phyloP scores from a whole-genome alignment of 2,888 invertebrate genomes.

The Chrysolina americana region DNA sequence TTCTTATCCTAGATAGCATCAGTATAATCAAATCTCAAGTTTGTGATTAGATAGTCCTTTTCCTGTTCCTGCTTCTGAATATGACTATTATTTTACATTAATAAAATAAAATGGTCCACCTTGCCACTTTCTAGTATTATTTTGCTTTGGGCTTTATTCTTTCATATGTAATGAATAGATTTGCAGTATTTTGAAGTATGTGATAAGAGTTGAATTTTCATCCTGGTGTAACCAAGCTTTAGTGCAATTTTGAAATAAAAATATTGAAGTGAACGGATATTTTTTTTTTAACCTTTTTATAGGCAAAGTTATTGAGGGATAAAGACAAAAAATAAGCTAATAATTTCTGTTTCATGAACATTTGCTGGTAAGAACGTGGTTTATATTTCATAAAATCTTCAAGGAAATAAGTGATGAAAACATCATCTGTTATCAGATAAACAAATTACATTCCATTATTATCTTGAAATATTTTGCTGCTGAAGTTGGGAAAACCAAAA shows the following conservation, averaged over 20 bases:
- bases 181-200: constrained; percentile 46
- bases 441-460: too few species aligned
- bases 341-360: too few species aligned
- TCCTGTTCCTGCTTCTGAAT: constrained; percentile 26
- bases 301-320: too few species aligned
- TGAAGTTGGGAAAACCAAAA: too few species aligned
- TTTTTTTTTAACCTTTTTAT: neutral
- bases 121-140: constrained; percentile 49
- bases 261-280: neutral
- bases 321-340: too few species aligned
- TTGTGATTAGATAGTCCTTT: neutral
- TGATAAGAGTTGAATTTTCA: constrained; percentile 38
- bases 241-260: constrained; percentile 54
- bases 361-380: too few species aligned
- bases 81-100: constrained; percentile 35
- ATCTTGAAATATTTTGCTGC: too few species aligned
- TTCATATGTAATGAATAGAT: constrained; percentile 31
- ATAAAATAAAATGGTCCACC: constrained; percentile 36
- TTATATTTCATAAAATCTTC: too few species aligned
- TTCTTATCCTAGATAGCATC: too few species aligned
- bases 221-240: constrained; percentile 46
- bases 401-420: too few species aligned
- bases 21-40: too few species aligned
- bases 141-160: constrained; percentile 43
- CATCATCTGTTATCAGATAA: too few species aligned